Evolutionary conservation across 2,113 vertebrate genomes (phyloP).

Genomic region (Symphodus melops): DNA sequence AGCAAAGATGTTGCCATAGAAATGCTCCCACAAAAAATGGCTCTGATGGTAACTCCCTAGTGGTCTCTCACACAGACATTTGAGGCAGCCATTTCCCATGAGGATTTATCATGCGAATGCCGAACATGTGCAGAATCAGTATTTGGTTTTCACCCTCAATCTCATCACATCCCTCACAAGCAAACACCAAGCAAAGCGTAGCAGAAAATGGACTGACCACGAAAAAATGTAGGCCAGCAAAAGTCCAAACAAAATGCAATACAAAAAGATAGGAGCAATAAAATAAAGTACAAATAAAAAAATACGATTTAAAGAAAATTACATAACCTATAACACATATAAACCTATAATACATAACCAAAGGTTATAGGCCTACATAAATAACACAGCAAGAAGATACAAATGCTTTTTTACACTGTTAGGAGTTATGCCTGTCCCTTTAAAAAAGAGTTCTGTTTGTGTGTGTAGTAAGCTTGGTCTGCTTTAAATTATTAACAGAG

Average conservation of each 20-base stretch:
- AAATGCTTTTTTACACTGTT: neutral
- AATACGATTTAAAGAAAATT: too few relatives aligned
- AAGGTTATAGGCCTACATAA: too few relatives aligned
- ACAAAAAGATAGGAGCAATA: too few relatives aligned
- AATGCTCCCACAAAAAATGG: conserved; percentile 1
- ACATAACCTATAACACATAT: too few relatives aligned
- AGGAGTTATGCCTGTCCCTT: neutral
- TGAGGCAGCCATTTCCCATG: conserved; percentile 4
- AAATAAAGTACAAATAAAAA: too few relatives aligned
- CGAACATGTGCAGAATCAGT: neutral
- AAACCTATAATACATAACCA: too few relatives aligned
- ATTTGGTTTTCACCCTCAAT: neutral
- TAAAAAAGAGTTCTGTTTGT: neutral
- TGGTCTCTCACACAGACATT: conserved; percentile 8
- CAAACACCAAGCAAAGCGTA: neutral
- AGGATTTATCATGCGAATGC: neutral
- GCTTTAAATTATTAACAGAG: too few relatives aligned
- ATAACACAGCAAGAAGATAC: too few relatives aligned
- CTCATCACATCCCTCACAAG: conserved; percentile 11
- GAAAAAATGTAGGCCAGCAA: neutral
- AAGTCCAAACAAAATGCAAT: too few relatives aligned
- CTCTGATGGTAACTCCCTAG: neutral
- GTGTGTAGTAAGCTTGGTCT: neutral
- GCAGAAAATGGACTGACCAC: conserved; percentile 4
- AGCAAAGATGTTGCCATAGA: neutral